Conservation (phyloP, 2,113 vertebrate species). For the Pterocles gutturalis region DNA sequence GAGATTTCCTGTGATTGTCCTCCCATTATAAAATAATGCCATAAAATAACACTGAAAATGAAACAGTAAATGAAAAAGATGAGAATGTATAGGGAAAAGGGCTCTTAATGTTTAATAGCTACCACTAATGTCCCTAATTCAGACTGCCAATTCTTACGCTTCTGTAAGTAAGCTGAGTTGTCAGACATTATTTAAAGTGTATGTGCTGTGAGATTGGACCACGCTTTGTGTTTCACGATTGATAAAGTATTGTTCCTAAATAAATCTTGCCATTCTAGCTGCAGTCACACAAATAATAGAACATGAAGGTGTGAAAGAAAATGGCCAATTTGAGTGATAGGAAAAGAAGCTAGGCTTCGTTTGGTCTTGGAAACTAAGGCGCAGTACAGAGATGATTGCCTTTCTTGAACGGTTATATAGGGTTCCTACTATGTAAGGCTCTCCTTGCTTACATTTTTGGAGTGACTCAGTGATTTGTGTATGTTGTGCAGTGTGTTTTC, state of each 20-base stretch:
- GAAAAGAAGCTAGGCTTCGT: constrained; percentile 48
- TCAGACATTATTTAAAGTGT: constrained; percentile 56
- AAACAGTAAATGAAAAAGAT: constrained; percentile 29
- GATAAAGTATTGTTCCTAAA: constrained; percentile 68
- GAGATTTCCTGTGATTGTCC: not conserved
- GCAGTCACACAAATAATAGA: constrained; percentile 83
- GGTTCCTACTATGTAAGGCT: constrained; percentile 2
- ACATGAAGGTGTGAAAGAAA: constrained; percentile 74
- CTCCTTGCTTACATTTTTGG: not conserved
- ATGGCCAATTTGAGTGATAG: constrained; percentile 72
- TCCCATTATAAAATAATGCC: constrained; percentile 25
- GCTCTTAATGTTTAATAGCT: not conserved
- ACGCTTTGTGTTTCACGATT: constrained; percentile 58
- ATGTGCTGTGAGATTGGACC: constrained; percentile 22
- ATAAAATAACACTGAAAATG: constrained; percentile 43
- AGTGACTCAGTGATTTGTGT: not conserved
- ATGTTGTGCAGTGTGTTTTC: not conserved
- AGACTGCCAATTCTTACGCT: not conserved
- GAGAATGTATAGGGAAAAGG: not conserved
- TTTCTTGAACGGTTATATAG: constrained; percentile 7
- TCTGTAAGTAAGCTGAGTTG: constrained; percentile 38
- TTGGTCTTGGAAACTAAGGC: constrained; percentile 61
- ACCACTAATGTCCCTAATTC: not conserved
- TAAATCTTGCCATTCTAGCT: constrained; percentile 70
- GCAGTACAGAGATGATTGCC: constrained; percentile 42